phyloP scores from a whole-genome alignment of 1,140 invertebrate species.

The Pseudobourletiella spinata region DNA sequence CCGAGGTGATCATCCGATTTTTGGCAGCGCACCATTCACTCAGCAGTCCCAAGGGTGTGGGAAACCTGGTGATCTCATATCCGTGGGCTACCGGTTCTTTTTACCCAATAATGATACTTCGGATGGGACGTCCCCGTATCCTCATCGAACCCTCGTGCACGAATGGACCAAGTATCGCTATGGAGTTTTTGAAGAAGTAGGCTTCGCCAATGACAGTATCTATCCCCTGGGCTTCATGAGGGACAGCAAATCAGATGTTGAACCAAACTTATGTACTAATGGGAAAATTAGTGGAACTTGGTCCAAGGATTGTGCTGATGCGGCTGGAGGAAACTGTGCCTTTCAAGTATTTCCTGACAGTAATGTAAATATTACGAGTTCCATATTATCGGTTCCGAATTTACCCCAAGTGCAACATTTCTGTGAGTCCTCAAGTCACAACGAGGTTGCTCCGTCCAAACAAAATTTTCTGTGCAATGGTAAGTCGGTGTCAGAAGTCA shows the following conservation, averaged over 20 bases:
- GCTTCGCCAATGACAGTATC: conserved; percentile 39
- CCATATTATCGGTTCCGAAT: conserved; percentile 31
- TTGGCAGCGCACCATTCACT: conserved; percentile 48
- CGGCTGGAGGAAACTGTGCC: conserved; percentile 12
- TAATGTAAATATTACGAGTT: conserved; percentile 31
- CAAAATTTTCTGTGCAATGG: conserved; percentile 56
- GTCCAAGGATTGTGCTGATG: neutral
- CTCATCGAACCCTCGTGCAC: conserved; percentile 42
- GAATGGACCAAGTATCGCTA: conserved; percentile 47
- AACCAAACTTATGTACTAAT: conserved; percentile 34
- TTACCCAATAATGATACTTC: conserved; percentile 28
- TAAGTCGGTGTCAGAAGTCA: conserved; percentile 52
- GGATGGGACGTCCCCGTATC: conserved; percentile 17
- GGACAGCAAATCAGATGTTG: neutral
- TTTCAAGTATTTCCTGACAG: conserved; percentile 3
- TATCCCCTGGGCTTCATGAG: conserved; percentile 39
- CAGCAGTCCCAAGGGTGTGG: conserved; percentile 49
- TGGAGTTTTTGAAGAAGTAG: conserved; percentile 46
- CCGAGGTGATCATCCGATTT: conserved; percentile 44
- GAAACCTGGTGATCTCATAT: conserved; percentile 50
- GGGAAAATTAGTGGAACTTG: conserved; percentile 27
- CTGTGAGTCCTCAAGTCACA: conserved; percentile 52
- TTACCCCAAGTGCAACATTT: conserved; percentile 41
- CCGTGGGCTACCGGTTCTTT: conserved; percentile 41
- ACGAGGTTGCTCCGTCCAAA: conserved; percentile 53